Evolutionary conservation across 2,888 invertebrate genomes (phyloP).

Genomic region (Papilio demoleus): DNA sequence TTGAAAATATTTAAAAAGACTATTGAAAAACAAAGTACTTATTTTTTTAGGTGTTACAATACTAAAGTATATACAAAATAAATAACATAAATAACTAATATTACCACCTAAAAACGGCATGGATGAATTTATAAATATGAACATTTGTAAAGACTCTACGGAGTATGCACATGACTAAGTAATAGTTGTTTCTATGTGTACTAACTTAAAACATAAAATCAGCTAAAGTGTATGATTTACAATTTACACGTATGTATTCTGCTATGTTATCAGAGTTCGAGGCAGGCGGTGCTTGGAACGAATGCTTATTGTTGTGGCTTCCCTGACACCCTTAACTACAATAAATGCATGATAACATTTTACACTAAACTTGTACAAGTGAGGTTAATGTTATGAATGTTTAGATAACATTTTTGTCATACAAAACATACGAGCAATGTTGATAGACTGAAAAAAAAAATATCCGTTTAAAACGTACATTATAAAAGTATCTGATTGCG

Average conservation of each 20-base stretch:
- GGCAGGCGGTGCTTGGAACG: conserved; percentile 13
- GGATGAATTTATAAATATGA: not conserved
- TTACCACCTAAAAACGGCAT: not conserved
- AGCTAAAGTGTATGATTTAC: not conserved
- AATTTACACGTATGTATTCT: not conserved
- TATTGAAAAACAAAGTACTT: too few relatives aligned
- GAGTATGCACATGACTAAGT: not conserved
- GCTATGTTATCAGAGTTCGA: conserved; percentile 10
- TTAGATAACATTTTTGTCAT: not conserved
- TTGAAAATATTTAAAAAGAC: too few relatives aligned
- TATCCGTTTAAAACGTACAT: too few relatives aligned
- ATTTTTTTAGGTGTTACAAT: not conserved
- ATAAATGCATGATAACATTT: conserved; percentile 2
- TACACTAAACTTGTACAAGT: conserved; percentile 4
- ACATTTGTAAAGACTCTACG: too few relatives aligned
- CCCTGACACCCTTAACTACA: conserved; percentile 21
- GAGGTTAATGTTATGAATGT: conserved; percentile 1
- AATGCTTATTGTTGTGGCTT: conserved; percentile 11
- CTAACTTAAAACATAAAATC: not conserved
- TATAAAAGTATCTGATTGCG: too few relatives aligned
- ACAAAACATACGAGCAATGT: not conserved
- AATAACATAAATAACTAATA: not conserved
- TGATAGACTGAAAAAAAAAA: not conserved
- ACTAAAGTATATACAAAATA: not conserved
- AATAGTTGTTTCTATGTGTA: not conserved